Evolutionary conservation across 2,113 vertebrate genomes (phyloP).

Genomic region (Pontoporia blainvillei): DNA sequence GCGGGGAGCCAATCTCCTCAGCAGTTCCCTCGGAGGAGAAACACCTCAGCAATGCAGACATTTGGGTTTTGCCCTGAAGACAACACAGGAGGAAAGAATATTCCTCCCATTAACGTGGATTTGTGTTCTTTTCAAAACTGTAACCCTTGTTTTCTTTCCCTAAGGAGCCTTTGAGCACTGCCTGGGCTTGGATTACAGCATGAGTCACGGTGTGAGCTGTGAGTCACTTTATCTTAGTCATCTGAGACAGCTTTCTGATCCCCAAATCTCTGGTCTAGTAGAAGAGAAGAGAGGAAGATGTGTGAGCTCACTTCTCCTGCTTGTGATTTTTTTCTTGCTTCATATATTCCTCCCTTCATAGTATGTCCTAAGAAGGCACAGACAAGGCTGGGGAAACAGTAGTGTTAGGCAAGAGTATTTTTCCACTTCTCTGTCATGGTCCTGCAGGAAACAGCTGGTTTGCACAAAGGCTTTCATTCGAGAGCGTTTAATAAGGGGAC

Average conservation of each 20-base stretch:
- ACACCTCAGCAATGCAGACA: background rate
- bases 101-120: background rate
- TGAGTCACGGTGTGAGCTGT: background rate
- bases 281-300: background rate
- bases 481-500: background rate
- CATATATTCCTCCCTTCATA: background rate
- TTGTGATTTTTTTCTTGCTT: background rate
- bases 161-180: background rate
- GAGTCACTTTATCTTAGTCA: conserved; percentile 13
- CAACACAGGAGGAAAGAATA: background rate
- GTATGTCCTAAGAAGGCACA: background rate
- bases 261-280: background rate
- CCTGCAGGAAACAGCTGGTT: background rate
- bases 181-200: background rate
- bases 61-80: background rate
- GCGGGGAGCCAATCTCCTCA: background rate
- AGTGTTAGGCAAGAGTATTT: background rate
- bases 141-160: conserved; percentile 7
- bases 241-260: background rate
- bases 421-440: background rate
- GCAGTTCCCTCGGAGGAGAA: background rate
- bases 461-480: background rate
- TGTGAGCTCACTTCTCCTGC: background rate
- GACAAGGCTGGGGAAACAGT: background rate
- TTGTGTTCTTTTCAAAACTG: conserved; percentile 33